phyloP scores from a whole-genome alignment of 2,797 vertebrate genomes.

The Rachycentron canadum region DNA sequence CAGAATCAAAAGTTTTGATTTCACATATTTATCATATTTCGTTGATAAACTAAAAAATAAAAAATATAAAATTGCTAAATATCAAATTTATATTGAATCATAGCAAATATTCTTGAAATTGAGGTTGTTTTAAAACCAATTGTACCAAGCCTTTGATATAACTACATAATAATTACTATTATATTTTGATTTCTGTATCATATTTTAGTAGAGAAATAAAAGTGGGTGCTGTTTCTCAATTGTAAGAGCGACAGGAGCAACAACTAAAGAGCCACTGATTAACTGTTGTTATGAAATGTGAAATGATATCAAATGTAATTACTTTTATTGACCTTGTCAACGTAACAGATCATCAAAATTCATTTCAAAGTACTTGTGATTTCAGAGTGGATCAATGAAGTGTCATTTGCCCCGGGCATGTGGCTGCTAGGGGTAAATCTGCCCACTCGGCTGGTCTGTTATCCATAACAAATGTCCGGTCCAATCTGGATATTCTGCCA shows the following conservation, averaged over 20 bases:
- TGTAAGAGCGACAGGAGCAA: background rate
- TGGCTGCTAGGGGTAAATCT: conserved; percentile 57
- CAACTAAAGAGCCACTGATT: background rate
- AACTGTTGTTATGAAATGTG: background rate
- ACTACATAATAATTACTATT: too few species aligned
- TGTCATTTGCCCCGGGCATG: conserved; percentile 36
- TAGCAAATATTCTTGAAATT: too few species aligned
- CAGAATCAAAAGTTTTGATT: too few species aligned
- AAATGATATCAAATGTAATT: background rate
- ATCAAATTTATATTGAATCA: too few species aligned
- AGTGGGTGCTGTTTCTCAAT: background rate
- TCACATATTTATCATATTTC: too few species aligned
- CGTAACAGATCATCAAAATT: conserved; percentile 11
- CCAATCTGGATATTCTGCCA: conserved; percentile 55
- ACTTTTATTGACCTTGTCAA: background rate
- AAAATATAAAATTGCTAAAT: too few species aligned
- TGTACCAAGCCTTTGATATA: background rate
- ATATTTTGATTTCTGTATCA: too few species aligned
- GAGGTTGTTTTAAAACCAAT: too few species aligned
- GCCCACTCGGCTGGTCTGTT: conserved; percentile 56
- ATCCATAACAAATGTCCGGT: conserved; percentile 65
- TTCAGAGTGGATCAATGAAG: conserved; percentile 10
- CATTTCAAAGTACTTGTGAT: background rate
- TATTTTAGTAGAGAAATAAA: background rate
- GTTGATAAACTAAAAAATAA: too few species aligned